Evolutionary conservation across 1,140 invertebrate species (phyloP), one percentile per base, ranked within the genome.

Genomic region (Drosophila repleta): DNA sequence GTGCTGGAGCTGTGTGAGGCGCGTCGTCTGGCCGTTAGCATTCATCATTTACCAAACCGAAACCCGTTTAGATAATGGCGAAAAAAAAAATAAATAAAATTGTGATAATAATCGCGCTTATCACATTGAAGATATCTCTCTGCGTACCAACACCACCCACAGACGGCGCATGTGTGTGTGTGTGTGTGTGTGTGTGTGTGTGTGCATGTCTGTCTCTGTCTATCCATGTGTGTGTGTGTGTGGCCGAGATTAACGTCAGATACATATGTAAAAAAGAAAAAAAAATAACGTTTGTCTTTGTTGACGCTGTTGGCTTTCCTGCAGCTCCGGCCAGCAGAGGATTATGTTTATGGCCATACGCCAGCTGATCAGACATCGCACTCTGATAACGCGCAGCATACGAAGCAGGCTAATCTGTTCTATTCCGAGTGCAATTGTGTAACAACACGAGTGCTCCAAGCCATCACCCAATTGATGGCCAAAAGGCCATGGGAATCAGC

Each of bases 81-180:
- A 78, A 82, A 63, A 41, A 58, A 53, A 65, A 46, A 57, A 49
- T 32, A 29, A 24, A 61, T 29, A 43, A 63, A 48, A 45, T 35
- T 71, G 74, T 87, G 82, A 85, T 85, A 85, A 88, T 73, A 80
- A 85, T 85, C 82, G 57, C 52, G 75, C 83, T 88, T 87, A 87
- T 87, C 82, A 87, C 66, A 32, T 21, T 66, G 52, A 62, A 71
- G 74, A 72, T 72, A 76, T 73, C 70, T 73, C 70, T n/a, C 24
- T 56, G 58, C 51, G 70, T 67, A 67, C 62, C 70, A 58, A 73
- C 57, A 65, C 62, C 57, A n/a, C 41, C 6, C 29, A 66, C 45
- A 52, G 24, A 18, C 18, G 35, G 24, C 29, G 29, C 24, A 26
- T 26, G 10, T n/a, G 15, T 18, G 10, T 60, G 29, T 39, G 5